These are phyloP conservation scores for Agrotis clavis DNA, from an alignment of 2,888 invertebrate genomes.

Conservation along the genomic window DNA sequence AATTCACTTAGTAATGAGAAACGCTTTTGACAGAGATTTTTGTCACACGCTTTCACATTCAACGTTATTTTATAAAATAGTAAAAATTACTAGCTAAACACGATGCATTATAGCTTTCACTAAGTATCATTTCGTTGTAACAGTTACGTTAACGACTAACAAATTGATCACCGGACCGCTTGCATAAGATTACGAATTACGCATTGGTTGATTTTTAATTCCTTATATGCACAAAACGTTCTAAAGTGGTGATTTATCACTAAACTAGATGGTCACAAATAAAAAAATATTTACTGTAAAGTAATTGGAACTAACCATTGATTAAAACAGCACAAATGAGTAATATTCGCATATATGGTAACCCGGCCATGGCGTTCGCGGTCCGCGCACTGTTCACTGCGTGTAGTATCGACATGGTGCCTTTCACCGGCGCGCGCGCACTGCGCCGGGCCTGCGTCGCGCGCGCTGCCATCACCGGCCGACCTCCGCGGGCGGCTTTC, in stretches of 20 bases:
- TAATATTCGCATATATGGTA: slow-evolving; percentile 80
- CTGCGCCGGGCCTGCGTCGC: slow-evolving; percentile 73
- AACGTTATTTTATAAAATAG: slow-evolving; percentile 51
- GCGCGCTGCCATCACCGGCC: slow-evolving; percentile 75
- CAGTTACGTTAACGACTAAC: slow-evolving; percentile 82
- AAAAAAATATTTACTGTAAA: slow-evolving; percentile 47
- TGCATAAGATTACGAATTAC: slow-evolving; percentile 84
- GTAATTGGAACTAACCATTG: slow-evolving; percentile 81
- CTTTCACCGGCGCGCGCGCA: slow-evolving; percentile 89
- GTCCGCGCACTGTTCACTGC: slow-evolving; percentile 75
- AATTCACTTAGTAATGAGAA: slow-evolving; percentile 26
- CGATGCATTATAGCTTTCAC: slow-evolving; percentile 84
- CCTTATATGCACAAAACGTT: slow-evolving; percentile 51
- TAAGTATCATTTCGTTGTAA: slow-evolving; percentile 79
- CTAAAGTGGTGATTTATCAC: slow-evolving; percentile 43
- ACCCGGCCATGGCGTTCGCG: slow-evolving; percentile 77
- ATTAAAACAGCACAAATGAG: slow-evolving; percentile 85
- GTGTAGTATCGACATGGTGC: slow-evolving; percentile 81
- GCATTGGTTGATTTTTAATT: slow-evolving; percentile 66
- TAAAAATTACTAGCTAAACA: slow-evolving; percentile 53
- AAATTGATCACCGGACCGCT: slow-evolving; percentile 78
- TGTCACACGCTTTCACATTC: slow-evolving; percentile 57
- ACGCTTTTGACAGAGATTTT: slow-evolving; percentile 10
- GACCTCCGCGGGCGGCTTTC: slow-evolving; percentile 86
- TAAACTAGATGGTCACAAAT: slow-evolving; percentile 24